These are phyloP conservation scores for Tetragnatha montana DNA, from an alignment of 2,888 invertebrate species.

Conservation along the genomic window DNA sequence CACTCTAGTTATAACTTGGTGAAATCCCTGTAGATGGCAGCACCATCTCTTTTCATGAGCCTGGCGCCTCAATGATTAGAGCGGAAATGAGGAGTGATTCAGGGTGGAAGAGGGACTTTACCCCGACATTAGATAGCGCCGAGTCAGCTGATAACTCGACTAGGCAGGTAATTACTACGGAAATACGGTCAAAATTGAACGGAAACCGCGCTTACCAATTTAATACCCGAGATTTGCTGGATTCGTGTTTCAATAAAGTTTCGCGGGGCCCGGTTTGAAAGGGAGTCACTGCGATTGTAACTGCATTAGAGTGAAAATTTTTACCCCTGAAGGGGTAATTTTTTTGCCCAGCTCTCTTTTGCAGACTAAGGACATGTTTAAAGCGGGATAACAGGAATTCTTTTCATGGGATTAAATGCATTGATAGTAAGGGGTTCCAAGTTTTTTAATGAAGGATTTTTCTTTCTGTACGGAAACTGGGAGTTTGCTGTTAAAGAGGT, in stretches of 20 bases:
- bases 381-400: slow-evolving; percentile 57
- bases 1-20: no score
- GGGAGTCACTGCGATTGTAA: slow-evolving; percentile 51
- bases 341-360: slow-evolving; percentile 34
- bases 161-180: slow-evolving; percentile 71
- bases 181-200: slow-evolving; percentile 70
- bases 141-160: slow-evolving; percentile 70
- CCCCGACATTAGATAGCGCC: slow-evolving; percentile 69
- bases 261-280: slow-evolving; percentile 34
- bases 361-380: slow-evolving; percentile 55
- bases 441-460: slow-evolving; percentile 59
- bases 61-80: slow-evolving; percentile 14
- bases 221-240: slow-evolving; percentile 66
- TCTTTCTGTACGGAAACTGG: slow-evolving; percentile 34
- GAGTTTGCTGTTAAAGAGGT: slow-evolving; percentile 43
- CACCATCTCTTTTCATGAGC: slow-evolving; percentile 40
- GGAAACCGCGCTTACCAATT: slow-evolving; percentile 69
- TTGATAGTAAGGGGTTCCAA: slow-evolving; percentile 54
- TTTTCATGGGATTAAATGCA: slow-evolving; percentile 64
- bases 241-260: slow-evolving; percentile 65
- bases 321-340: slow-evolving; percentile 39
- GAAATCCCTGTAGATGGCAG: slow-evolving; percentile 51
- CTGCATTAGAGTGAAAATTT: slow-evolving; percentile 59
- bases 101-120: slow-evolving; percentile 53
- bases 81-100: slow-evolving; percentile 70